A percentile compares a stretch with the other conserved stretches of the same genome.
Evolutionary conservation across 2,888 invertebrate genomes (phyloP).

Genomic region (Rhimphoctona megacephalus): DNA sequence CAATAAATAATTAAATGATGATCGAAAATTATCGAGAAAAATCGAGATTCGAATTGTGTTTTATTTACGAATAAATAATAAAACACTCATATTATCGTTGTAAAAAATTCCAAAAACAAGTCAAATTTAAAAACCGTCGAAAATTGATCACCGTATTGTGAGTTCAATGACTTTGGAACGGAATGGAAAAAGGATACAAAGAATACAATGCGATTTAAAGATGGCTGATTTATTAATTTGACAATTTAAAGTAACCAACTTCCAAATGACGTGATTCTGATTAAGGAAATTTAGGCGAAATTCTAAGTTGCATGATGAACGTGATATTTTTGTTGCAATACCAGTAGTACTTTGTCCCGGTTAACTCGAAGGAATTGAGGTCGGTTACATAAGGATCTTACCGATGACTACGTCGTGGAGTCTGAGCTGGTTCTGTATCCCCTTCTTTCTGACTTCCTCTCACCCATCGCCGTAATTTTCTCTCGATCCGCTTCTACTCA

Average conservation of each 20-base stretch:
- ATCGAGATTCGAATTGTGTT: neutral
- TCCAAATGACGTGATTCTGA: constrained; percentile 12
- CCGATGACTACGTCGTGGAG: constrained; percentile 41
- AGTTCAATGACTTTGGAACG: neutral
- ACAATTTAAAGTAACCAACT: neutral
- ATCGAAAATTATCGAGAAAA: neutral
- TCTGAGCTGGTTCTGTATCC: constrained; percentile 32
- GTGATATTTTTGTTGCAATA: constrained; percentile 68
- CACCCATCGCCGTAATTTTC: constrained; percentile 44
- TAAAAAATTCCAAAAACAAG: neutral
- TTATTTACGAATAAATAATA: neutral
- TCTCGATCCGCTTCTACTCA: constrained; percentile 51
- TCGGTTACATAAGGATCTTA: constrained; percentile 83
- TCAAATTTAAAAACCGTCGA: neutral
- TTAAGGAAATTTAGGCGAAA: constrained; percentile 15
- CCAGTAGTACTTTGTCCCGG: constrained; percentile 80
- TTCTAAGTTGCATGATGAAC: constrained; percentile 13
- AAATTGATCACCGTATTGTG: neutral
- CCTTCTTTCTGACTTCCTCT: constrained; percentile 56
- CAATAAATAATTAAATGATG: neutral
- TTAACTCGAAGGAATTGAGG: constrained; percentile 81
- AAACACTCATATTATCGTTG: neutral
- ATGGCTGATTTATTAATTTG: neutral
- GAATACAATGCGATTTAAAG: neutral
- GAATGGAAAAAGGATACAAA: neutral